Conservation (phyloP, 1,140 invertebrate genomes). For the Drosophila lini region DNA sequence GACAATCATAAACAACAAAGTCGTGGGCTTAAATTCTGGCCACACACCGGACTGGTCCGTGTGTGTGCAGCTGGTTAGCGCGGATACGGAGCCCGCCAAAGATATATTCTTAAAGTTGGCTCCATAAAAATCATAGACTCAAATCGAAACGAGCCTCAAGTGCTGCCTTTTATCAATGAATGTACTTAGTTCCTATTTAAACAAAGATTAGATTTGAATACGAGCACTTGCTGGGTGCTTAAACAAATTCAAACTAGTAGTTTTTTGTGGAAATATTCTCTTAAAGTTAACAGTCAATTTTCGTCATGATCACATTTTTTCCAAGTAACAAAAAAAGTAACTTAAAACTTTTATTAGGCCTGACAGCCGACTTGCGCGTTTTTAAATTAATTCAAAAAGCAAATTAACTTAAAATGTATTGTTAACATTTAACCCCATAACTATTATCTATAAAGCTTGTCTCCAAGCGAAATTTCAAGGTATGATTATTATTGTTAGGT, state of each 20-base stretch:
- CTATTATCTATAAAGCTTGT: not conserved
- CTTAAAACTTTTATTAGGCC: not conserved
- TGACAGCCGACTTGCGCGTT: not conserved
- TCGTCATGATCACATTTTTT: not conserved
- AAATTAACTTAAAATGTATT: not conserved
- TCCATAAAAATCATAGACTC: slow-evolving; percentile 9
- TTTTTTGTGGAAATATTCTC: not conserved
- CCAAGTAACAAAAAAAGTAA: not conserved
- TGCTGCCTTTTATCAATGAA: not conserved
- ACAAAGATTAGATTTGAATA: slow-evolving; percentile 13
- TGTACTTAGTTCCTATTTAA: slow-evolving; percentile 1
- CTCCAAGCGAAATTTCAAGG: not conserved
- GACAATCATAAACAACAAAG: slow-evolving; percentile 64
- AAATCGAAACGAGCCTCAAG: not conserved
- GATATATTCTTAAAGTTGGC: slow-evolving; percentile 4
- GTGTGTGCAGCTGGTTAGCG: slow-evolving; percentile 37
- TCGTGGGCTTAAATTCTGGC: slow-evolving; percentile 17
- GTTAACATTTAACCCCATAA: not conserved
- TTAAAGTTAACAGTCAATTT: not conserved
- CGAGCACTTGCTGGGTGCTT: too few relatives aligned
- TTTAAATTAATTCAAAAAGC: not conserved
- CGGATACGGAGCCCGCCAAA: slow-evolving; percentile 1
- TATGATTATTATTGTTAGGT: not conserved
- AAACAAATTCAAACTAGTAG: not conserved
- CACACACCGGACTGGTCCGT: not conserved